Base-by-base conservation (phyloP, 2,888 invertebrate species). In the Limnephilus rhombicus region DNA sequence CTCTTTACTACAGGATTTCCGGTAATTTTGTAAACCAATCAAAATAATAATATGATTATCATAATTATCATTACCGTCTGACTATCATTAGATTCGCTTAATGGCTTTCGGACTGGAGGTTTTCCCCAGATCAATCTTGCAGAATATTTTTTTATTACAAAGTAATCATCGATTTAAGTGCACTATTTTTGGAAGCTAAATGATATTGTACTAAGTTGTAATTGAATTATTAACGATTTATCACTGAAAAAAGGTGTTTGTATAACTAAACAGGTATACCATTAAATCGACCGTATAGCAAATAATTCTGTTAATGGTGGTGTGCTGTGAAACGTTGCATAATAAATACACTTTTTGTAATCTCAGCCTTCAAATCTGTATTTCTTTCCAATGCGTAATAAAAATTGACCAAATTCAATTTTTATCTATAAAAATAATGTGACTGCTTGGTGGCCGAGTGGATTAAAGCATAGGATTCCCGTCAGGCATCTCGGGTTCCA, bases 31-130 rank as follows among this genome's bases (percentile, higher is more conserved):
- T 24, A 5, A 9, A 24, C 68, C 68, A 68, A 68, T 68, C 68
- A 68, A 68, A 68, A 68, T 24, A n/a, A n/a, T 68, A 68, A n/a
- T 68, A n/a, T 68, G 18, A 24, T 68, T 68, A 24, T n/a, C 2
- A 9, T 68, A n/a, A 68, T 68, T 24, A 68, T 68, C 4, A 68
- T 68, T 68, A 68, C 24, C 1, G n/a, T 68, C 68, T 24, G 68
- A 68, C 68, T 68, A 68, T 68, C 68, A 68, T 68, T 68, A 68
- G 68, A 68, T n/a, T 68, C 68, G 68, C 68, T n/a, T 68, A 68
- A 68, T 68, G 68, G 24, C 68, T 68, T n/a, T 18, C 9, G n/a
- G 68, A 68, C n/a, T 68, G 2, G n/a, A 68, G 68, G 68, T 68
- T 68, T 68, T 68, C 5, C 68, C n/a, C 24, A 68, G 24, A 24